phyloP scores from a whole-genome alignment of 2,888 invertebrate species.

The Drosophila neonasuta region DNA sequence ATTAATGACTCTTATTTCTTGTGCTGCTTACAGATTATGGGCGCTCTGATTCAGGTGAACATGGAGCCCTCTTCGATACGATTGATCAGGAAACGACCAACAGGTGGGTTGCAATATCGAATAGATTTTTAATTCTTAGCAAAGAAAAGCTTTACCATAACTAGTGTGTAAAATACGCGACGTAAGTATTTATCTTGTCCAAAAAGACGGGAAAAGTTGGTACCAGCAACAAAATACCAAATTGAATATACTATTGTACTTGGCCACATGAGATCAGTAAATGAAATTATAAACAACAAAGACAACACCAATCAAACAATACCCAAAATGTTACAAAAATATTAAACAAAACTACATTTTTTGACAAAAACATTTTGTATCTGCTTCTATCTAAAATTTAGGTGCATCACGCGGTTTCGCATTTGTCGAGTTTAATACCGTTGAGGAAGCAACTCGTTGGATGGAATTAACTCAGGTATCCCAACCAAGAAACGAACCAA shows the following conservation, averaged over 20 bases:
- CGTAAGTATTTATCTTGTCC: conserved; percentile 49
- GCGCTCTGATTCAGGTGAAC: conserved; percentile 89
- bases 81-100: conserved; percentile 91
- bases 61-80: conserved; percentile 91
- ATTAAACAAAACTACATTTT: conserved; percentile 74
- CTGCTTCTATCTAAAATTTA: conserved; percentile 88
- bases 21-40: conserved; percentile 86
- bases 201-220: conserved; percentile 40
- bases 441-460: conserved; percentile 94
- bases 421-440: conserved; percentile 95
- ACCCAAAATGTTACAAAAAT: conserved; percentile 70
- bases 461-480: conserved; percentile 92
- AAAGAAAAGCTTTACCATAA: conserved; percentile 13
- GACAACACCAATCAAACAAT: conserved; percentile 35
- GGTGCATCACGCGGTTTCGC: conserved; percentile 94
- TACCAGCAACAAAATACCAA: conserved; percentile 55
- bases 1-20: background rate
- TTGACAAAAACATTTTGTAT: conserved; percentile 84
- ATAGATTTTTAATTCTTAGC: conserved; percentile 19
- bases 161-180: conserved; percentile 33
- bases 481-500: conserved; percentile 49
- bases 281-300: conserved; percentile 32
- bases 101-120: conserved; percentile 85
- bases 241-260: conserved; percentile 44
- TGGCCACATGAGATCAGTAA: conserved; percentile 39